Conservation (phyloP, 53 echinoderm and acorn worm genomes). For the Antedon mediterranea region DNA sequence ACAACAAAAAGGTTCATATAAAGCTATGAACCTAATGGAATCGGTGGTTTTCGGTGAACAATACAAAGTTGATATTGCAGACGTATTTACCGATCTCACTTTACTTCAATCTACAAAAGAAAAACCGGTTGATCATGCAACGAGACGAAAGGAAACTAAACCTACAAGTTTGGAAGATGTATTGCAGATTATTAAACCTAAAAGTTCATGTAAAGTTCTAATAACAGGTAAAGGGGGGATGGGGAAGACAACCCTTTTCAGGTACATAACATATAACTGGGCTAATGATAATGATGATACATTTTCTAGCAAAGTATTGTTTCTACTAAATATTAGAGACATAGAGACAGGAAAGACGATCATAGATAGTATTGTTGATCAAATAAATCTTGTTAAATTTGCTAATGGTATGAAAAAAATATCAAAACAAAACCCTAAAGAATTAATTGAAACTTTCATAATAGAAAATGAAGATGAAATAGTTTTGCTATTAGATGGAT, state of each 20-base stretch:
- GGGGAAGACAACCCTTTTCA: neutral
- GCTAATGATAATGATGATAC: neutral
- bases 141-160: neutral
- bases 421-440: neutral
- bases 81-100: neutral
- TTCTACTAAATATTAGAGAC: neutral
- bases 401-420: neutral
- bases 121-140: neutral
- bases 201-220: neutral
- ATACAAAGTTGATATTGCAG: neutral
- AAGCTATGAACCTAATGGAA: too few relatives aligned
- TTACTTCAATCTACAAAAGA: neutral
- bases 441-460: neutral
- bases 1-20: too few relatives aligned
- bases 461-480: neutral
- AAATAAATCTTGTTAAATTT: neutral
- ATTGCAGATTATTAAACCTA: neutral
- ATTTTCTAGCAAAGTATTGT: neutral
- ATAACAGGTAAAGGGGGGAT: neutral
- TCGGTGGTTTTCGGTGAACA: too few relatives aligned
- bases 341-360: neutral
- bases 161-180: neutral
- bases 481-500: neutral
- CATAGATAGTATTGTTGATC: neutral
- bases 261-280: neutral